Base-by-base conservation (phyloP, 2,888 invertebrate genomes). In the Drepana falcataria region DNA sequence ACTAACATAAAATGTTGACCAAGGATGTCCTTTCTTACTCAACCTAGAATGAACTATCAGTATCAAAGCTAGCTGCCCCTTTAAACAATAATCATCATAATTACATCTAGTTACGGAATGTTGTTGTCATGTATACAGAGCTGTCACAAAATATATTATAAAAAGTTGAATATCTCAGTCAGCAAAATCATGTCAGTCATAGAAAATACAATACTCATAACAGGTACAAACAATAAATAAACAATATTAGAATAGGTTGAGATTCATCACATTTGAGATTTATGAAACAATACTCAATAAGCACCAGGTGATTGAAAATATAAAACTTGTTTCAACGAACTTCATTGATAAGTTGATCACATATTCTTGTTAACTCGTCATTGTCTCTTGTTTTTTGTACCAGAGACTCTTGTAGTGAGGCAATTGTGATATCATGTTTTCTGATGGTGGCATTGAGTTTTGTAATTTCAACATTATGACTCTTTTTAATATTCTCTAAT, bases 361-460 rank as follows among this genome's bases (percentile, higher is more conserved):
- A 96, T 75, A 98, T 96, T 82, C 95, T 94, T 52, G 97, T 95
- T 65, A 98, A 88, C 83, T 97, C 97, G 65, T 94, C 94, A 82
- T 97, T 98, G 78, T 98, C 98, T 78, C 96, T 95, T 0, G 93
- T 93, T 86, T 98, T 98, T 74, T 97, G 97, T 63, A 95, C 94
- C 51, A 98, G 89, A 49, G 95, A 93, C 70, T 96, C 95, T 73
- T 96, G 95, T 56, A 98, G 88, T 2, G 97, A 96, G 59, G 94
- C 94, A 63, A 95, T 94, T 68, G 95, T 95, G 57, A 98, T 94
- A 83, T 98, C 98, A 73, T 96, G 93, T 81, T 97, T 96, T 77
- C 96, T 96, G 51, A 96, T 92, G 74, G 95, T 94, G 33, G 98
- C 97, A 84, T 95, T 95, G 60, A 97, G 86, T 80, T 96, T 96